A percentile compares a stretch with the other conserved stretches of the same genome.
These are phyloP conservation scores for Mesorhabditis spiculigera DNA, from an alignment of 2,888 invertebrate species.

Conservation along the genomic window DNA sequence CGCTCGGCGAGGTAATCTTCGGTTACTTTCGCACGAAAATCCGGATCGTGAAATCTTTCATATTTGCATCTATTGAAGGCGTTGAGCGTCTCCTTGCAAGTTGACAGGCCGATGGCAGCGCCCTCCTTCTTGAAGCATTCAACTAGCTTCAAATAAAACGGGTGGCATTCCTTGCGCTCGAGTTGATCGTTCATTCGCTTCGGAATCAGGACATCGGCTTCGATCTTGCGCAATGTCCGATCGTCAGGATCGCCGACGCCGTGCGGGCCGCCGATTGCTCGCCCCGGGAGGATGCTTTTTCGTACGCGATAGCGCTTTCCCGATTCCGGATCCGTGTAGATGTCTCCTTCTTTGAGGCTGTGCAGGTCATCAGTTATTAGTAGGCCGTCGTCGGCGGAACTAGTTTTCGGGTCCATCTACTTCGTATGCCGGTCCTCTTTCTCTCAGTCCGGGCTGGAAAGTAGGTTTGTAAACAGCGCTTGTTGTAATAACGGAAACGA, in stretches of 20 bases:
- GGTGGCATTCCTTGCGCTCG: conserved; percentile 73
- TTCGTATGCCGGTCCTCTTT: no score
- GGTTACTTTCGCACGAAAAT: conserved; percentile 46
- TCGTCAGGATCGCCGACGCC: conserved; percentile 74
- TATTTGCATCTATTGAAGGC: conserved; percentile 51
- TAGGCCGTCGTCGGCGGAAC: neutral
- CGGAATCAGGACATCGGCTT: conserved; percentile 81
- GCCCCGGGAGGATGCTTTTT: conserved; percentile 51
- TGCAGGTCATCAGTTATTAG: conserved; percentile 38
- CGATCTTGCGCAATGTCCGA: conserved; percentile 77
- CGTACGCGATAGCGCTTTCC: conserved; percentile 52
- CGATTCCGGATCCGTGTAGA: conserved; percentile 42
- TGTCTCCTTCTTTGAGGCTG: conserved; percentile 47
- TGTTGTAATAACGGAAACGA: no score
- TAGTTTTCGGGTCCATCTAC: neutral
- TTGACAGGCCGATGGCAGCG: conserved; percentile 39
- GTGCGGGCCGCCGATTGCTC: conserved; percentile 44
- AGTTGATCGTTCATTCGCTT: conserved; percentile 82
- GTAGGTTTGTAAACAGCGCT: no score
- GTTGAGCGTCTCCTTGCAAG: conserved; percentile 44
- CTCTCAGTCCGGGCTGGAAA: no score
- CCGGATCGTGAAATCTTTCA: conserved; percentile 53
- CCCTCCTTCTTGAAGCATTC: conserved; percentile 49
- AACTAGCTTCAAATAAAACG: conserved; percentile 38
- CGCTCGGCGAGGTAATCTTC: conserved; percentile 45